These are phyloP conservation scores for Enteromius anoplus DNA, from an alignment of 2,797 vertebrate species.

Conservation along the genomic window DNA sequence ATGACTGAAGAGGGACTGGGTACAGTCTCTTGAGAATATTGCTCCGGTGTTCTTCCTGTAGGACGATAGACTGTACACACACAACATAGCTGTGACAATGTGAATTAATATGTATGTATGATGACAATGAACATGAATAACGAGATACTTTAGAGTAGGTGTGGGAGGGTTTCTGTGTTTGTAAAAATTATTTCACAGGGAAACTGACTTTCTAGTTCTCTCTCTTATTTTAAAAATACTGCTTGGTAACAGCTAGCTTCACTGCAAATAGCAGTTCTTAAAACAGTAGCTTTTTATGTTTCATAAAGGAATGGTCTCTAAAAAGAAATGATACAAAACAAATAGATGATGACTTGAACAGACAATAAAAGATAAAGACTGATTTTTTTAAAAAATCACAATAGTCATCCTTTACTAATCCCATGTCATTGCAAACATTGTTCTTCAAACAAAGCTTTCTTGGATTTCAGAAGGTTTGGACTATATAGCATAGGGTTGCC, in stretches of 20 bases:
- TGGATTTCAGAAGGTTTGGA: background rate
- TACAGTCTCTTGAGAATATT: constrained; percentile 35
- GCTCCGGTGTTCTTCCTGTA: constrained; percentile 9
- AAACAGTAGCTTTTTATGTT: background rate
- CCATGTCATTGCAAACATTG: background rate
- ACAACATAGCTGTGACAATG: constrained; percentile 14
- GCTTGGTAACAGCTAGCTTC: background rate
- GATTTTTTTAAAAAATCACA: background rate
- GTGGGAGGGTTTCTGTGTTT: background rate
- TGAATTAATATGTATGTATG: constrained; percentile 25
- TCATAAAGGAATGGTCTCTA: background rate
- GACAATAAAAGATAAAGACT: background rate
- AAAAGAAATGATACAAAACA: background rate
- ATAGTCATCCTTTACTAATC: background rate
- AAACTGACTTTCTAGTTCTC: background rate
- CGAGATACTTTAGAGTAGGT: background rate
- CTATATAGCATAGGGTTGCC: background rate
- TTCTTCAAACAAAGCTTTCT: background rate
- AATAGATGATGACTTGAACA: background rate
- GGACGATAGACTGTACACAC: constrained; percentile 14
- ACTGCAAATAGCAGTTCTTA: background rate
- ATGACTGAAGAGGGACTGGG: constrained; percentile 43
- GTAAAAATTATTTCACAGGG: background rate
- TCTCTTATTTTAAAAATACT: background rate
- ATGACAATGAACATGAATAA: constrained; percentile 39